These are phyloP conservation scores for Cyprinus carpio DNA, from an alignment of 2,113 vertebrate genomes.

Conservation along the genomic window DNA sequence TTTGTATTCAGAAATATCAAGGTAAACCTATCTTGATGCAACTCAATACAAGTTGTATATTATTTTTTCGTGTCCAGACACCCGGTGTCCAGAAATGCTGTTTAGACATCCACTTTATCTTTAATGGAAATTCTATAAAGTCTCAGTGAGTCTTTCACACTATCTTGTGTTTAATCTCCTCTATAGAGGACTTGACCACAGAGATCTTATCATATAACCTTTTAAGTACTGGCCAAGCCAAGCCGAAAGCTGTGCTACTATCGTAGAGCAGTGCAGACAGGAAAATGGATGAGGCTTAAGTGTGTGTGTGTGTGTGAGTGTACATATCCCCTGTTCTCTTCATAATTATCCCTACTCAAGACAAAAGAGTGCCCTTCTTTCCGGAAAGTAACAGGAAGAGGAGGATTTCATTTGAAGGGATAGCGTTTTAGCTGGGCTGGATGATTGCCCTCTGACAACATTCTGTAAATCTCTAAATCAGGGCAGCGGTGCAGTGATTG, in stretches of 20 bases:
- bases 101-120: conserved; percentile 19
- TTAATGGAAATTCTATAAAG: conserved; percentile 32
- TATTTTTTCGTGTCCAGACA: not conserved
- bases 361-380: conserved; percentile 48
- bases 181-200: conserved; percentile 17
- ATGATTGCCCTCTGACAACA: conserved; percentile 42
- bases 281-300: conserved; percentile 1
- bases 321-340: conserved; percentile 41
- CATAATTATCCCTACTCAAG: conserved; percentile 53
- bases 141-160: conserved; percentile 20
- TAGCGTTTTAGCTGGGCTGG: conserved; percentile 23
- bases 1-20: no score
- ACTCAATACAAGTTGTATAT: not conserved
- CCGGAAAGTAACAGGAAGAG: conserved; percentile 33
- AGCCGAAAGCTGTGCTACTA: conserved; percentile 27
- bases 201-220: conserved; percentile 36
- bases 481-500: conserved; percentile 32
- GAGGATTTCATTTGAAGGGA: conserved; percentile 46
- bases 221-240: conserved; percentile 29
- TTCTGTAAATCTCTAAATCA: conserved; percentile 38
- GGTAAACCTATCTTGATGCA: not conserved
- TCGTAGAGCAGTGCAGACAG: not conserved
- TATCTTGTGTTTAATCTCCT: conserved; percentile 21
- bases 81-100: not conserved
- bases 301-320: not conserved